These are phyloP conservation scores for Odontomyia ornata DNA, from an alignment of 2,888 invertebrate species.

Conservation along the genomic window DNA sequence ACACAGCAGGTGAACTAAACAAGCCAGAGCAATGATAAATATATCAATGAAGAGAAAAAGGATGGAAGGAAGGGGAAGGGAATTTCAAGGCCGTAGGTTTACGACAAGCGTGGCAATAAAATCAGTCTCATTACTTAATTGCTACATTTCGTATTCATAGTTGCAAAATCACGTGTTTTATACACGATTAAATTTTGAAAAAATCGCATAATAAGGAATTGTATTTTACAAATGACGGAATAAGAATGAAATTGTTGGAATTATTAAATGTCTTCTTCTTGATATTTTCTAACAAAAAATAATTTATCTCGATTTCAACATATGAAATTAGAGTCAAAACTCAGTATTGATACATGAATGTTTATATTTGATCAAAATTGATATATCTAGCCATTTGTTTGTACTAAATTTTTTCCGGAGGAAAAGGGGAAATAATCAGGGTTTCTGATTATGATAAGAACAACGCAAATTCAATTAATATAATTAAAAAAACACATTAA, in stretches of 20 bases:
- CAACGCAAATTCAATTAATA: not conserved
- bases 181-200: too few species aligned
- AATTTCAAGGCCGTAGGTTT: too few species aligned
- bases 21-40: too few species aligned
- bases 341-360: not conserved
- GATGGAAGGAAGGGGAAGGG: too few species aligned
- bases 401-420: not conserved
- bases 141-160: too few species aligned
- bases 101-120: too few species aligned
- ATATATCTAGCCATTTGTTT: not conserved
- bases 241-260: not conserved
- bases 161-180: not conserved
- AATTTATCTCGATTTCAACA: not conserved
- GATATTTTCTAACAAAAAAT: not conserved
- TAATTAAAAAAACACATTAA: too few species aligned
- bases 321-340: not conserved
- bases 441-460: not conserved
- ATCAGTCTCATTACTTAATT: too few species aligned
- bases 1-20: too few species aligned
- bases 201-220: not conserved
- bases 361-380: not conserved
- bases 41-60: too few species aligned
- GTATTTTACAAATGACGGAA: not conserved
- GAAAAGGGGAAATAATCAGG: not conserved
- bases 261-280: not conserved